phyloP scores from a whole-genome alignment of 2,113 vertebrate species.

The Notothenia coriiceps region DNA sequence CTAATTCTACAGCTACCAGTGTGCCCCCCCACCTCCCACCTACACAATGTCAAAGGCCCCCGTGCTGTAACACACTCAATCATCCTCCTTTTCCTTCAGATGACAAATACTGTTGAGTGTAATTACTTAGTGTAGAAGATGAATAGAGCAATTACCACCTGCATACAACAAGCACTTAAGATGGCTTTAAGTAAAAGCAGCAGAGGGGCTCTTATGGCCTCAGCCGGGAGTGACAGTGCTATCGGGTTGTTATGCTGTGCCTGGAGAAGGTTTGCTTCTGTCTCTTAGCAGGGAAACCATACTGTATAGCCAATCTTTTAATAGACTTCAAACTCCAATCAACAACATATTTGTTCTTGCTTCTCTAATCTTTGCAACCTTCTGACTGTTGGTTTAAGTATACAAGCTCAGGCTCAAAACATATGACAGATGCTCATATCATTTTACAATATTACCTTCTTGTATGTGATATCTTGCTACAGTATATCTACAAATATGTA shows the following conservation, averaged over 20 bases:
- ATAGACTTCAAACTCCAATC: background rate
- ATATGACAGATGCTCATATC: too few relatives aligned
- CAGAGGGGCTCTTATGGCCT: background rate
- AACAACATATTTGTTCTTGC: background rate
- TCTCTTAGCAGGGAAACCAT: background rate
- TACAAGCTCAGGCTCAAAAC: too few relatives aligned
- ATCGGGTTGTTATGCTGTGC: background rate
- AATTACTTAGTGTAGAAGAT: background rate
- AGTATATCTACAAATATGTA: too few relatives aligned
- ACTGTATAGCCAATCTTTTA: background rate
- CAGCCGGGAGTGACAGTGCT: background rate
- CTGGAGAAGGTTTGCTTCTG: background rate
- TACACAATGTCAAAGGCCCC: background rate
- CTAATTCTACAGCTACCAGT: background rate
- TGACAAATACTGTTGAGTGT: background rate
- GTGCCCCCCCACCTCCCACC: background rate
- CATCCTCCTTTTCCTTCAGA: background rate
- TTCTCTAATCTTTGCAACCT: too few relatives aligned
- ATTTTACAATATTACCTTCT: too few relatives aligned
- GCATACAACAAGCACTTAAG: background rate
- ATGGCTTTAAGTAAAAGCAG: background rate
- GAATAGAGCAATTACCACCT: background rate
- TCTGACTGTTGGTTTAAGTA: too few relatives aligned
- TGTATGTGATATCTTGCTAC: too few relatives aligned
- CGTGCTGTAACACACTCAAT: background rate